Evolutionary conservation across 2,888 invertebrate species (phyloP).

Genomic region (Cinara cedri): DNA sequence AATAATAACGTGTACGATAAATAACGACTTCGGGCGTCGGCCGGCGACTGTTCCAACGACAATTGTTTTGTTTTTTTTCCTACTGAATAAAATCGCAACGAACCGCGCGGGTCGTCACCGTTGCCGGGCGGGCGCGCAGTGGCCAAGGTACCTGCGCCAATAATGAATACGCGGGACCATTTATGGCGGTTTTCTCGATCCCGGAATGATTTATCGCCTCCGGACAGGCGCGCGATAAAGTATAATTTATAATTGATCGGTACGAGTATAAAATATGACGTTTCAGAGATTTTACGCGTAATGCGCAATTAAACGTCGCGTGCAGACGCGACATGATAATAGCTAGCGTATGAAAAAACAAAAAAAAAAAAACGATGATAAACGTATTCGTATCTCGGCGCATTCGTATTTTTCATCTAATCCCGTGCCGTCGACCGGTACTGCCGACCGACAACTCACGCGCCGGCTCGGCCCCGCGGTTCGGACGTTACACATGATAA

Average conservation of each 20-base stretch:
- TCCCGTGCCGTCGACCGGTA: no score
- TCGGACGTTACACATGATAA: no score
- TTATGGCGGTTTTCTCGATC: conserved; percentile 47
- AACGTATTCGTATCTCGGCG: no score
- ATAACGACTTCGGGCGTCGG: no score
- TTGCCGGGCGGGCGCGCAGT: conserved; percentile 1
- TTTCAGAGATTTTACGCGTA: conserved; percentile 5
- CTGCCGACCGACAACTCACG: no score
- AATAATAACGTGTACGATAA: no score
- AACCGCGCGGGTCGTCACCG: conserved; percentile 11
- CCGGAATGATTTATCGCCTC: conserved; percentile 32
- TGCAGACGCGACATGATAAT: not conserved
- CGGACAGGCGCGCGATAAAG: not conserved
- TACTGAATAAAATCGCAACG: conserved; percentile 40
- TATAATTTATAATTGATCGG: not conserved
- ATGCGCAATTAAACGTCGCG: conserved; percentile 6
- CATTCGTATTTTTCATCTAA: no score
- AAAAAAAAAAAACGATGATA: not conserved
- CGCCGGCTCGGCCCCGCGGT: no score
- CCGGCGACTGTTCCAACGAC: conserved; percentile 10
- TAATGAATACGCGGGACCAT: conserved; percentile 23
- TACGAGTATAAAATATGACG: not conserved
- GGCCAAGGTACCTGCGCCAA: no score
- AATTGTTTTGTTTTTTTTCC: not conserved
- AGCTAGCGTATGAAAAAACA: not conserved